phyloP scores from a whole-genome alignment of 2,888 invertebrate species.

The Chaetogeoica ovagalla region DNA sequence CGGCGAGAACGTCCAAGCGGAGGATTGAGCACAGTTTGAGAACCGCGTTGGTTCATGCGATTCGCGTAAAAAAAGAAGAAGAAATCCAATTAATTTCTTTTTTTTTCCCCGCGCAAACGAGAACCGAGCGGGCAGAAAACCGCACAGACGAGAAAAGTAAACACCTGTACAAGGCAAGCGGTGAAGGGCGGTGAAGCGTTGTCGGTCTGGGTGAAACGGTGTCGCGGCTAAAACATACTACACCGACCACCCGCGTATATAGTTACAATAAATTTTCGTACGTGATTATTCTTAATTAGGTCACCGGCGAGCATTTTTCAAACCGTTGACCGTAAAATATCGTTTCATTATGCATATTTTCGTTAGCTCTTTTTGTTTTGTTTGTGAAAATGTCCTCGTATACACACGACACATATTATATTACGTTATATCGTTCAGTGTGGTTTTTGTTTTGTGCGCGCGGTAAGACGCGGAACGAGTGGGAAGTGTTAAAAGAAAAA shows the following conservation, averaged over 20 bases:
- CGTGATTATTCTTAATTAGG: constrained; percentile 52
- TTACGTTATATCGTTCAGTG: neutral
- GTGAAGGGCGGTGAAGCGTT: no score
- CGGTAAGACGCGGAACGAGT: neutral
- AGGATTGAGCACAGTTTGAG: no score
- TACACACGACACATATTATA: neutral
- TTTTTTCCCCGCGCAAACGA: no score
- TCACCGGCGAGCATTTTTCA: constrained; percentile 40
- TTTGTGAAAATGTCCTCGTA: neutral
- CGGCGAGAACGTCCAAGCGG: no score
- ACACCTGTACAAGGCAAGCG: no score
- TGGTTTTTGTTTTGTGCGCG: neutral
- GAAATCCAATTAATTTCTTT: no score
- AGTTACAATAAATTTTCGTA: constrained; percentile 22
- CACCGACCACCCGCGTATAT: neutral
- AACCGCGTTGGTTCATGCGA: no score
- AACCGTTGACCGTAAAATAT: constrained; percentile 52
- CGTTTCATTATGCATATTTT: constrained; percentile 47
- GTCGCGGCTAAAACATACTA: no score
- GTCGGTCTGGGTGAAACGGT: no score
- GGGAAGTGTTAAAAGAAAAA: neutral
- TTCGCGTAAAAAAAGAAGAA: no score
- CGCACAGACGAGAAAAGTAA: no score
- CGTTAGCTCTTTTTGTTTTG: neutral
- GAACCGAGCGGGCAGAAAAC: no score